These are phyloP conservation scores for Melanostigma gelatinosum DNA, from an alignment of 2,113 vertebrate species.

Conservation along the genomic window DNA sequence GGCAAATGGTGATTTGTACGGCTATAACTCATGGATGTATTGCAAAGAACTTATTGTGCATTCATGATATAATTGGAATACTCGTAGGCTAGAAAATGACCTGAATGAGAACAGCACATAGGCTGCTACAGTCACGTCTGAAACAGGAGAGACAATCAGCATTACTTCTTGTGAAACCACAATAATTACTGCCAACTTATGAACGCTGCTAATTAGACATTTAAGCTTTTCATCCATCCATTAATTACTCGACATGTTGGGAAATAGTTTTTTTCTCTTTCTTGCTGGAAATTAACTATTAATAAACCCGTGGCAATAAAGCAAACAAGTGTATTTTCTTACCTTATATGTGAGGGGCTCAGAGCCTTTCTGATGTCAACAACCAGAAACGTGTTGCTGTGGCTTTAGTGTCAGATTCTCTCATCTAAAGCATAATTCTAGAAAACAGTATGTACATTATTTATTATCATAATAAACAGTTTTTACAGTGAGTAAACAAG, in stretches of 20 bases:
- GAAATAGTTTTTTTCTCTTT: background rate
- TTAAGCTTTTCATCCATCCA: background rate
- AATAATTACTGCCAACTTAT: background rate
- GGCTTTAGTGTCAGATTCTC: background rate
- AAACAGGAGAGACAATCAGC: background rate
- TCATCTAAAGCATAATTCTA: background rate
- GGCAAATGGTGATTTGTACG: conserved; percentile 10
- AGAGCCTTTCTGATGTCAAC: background rate
- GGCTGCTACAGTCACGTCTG: background rate
- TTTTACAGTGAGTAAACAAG: background rate
- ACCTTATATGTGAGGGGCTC: background rate
- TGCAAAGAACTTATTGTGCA: background rate
- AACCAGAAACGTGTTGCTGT: background rate
- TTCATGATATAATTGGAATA: background rate
- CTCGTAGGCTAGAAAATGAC: conserved; percentile 7
- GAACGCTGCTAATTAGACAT: background rate
- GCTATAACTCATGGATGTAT: background rate
- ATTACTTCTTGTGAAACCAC: background rate
- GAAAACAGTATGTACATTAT: background rate
- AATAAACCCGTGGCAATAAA: background rate
- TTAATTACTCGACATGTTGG: background rate
- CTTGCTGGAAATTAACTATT: background rate
- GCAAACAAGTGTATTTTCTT: background rate
- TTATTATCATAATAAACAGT: background rate
- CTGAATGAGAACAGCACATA: background rate